These are phyloP conservation scores for Gallinago paraguaiae DNA, from an alignment of 2,113 vertebrate genomes.

Conservation along the genomic window DNA sequence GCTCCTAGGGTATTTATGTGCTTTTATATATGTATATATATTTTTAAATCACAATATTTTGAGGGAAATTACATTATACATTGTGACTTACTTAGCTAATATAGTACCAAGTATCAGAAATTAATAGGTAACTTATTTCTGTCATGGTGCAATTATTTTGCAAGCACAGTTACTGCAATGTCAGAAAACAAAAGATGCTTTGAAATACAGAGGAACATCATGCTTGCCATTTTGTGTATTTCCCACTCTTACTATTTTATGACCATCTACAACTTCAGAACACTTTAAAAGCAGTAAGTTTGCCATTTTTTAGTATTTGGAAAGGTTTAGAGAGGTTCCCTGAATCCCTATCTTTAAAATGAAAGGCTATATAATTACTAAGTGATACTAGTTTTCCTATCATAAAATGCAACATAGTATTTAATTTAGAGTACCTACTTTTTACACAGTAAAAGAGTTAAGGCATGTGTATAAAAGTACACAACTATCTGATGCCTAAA, in stretches of 20 bases:
- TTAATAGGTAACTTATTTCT: background rate
- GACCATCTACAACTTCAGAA: background rate
- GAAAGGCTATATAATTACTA: background rate
- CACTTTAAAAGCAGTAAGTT: background rate
- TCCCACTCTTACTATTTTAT: background rate
- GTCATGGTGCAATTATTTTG: background rate
- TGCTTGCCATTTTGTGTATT: background rate
- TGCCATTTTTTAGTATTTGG: background rate
- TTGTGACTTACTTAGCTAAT: background rate
- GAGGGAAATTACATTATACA: background rate
- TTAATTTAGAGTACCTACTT: background rate
- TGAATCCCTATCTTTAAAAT: background rate
- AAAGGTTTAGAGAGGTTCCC: background rate
- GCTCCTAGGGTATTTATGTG: accelerated
- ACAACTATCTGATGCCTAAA: background rate
- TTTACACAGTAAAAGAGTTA: background rate
- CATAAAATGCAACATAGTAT: background rate
- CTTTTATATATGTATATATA: background rate
- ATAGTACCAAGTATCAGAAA: background rate
- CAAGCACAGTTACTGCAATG: background rate
- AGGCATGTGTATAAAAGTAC: background rate
- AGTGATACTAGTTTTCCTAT: background rate
- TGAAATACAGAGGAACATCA: background rate
- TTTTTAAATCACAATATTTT: background rate
- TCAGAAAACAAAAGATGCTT: background rate